Conservation (phyloP, 2,113 vertebrate species). For the Circaetus gallicus region DNA sequence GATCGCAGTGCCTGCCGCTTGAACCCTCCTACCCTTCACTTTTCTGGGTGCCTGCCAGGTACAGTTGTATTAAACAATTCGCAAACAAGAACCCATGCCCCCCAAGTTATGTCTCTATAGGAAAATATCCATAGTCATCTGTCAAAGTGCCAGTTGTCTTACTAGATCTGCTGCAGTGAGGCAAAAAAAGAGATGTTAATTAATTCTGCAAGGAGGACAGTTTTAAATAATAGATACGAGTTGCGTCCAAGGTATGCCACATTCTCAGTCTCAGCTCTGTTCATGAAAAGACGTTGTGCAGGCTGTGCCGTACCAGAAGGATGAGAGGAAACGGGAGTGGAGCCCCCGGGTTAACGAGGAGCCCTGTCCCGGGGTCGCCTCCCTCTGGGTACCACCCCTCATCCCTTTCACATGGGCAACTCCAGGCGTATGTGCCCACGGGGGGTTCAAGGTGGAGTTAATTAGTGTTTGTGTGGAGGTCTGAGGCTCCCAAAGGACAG, state of each 20-base stretch:
- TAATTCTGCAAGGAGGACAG: not conserved
- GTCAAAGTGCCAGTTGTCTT: not conserved
- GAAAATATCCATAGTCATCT: not conserved
- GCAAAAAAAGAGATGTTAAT: not conserved
- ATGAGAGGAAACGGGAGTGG: not conserved
- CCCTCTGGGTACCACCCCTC: not conserved
- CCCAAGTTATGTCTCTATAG: not conserved
- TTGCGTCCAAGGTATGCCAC: not conserved
- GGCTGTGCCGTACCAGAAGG: not conserved
- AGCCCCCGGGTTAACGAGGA: not conserved
- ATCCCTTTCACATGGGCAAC: not conserved
- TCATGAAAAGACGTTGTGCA: not conserved
- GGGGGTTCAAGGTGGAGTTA: not conserved
- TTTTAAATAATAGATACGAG: not conserved
- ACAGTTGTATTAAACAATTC: not conserved
- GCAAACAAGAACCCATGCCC: not conserved
- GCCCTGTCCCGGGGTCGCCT: not conserved
- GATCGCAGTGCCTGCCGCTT: not conserved
- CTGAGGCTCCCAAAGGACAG: not conserved
- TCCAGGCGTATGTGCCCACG: fast-evolving
- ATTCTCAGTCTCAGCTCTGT: not conserved
- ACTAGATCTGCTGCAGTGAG: not conserved
- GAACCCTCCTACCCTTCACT: not conserved
- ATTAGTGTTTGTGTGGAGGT: not conserved
- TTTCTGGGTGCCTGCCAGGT: not conserved